These are phyloP conservation scores for Drosophila kepulauana DNA, from an alignment of 1,140 invertebrate species.

Conservation along the genomic window DNA sequence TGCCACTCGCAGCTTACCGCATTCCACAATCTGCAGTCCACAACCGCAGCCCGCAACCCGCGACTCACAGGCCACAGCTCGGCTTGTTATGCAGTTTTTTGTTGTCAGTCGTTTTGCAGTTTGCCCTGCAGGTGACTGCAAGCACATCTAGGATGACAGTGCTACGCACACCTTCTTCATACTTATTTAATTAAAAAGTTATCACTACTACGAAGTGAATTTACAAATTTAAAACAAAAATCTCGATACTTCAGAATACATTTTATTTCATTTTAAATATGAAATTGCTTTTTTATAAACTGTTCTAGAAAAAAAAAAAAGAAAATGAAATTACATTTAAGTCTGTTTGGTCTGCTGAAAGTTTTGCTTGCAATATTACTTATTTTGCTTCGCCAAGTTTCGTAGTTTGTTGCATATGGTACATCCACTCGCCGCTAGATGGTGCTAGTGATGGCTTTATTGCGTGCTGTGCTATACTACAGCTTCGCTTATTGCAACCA, in stretches of 20 bases:
- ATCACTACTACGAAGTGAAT: not conserved
- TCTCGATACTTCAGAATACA: too few species aligned
- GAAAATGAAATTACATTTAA: not conserved
- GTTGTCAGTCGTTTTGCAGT: not conserved
- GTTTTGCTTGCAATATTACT: slow-evolving; percentile 12
- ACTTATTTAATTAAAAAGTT: slow-evolving; percentile 15
- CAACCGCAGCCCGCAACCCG: slow-evolving; percentile 18
- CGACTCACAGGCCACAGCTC: not conserved
- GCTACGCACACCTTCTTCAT: not conserved
- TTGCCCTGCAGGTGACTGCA: not conserved
- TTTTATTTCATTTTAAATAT: too few species aligned
- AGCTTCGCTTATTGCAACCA: not conserved
- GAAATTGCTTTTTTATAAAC: too few species aligned
- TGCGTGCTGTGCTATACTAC: too few species aligned
- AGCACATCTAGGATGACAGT: not conserved
- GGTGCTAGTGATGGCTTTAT: not conserved
- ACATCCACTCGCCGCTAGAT: not conserved
- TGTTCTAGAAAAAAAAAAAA: not conserved
- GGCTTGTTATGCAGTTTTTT: slow-evolving; percentile 6
- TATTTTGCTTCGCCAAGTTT: not conserved
- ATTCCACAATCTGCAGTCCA: not conserved
- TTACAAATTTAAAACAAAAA: too few species aligned
- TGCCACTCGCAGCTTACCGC: slow-evolving; percentile 15
- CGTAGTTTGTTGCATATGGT: slow-evolving; percentile 2
- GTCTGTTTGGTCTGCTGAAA: not conserved